phyloP scores from a whole-genome alignment of 2,888 invertebrate genomes.

The Oligia strigilis region DNA sequence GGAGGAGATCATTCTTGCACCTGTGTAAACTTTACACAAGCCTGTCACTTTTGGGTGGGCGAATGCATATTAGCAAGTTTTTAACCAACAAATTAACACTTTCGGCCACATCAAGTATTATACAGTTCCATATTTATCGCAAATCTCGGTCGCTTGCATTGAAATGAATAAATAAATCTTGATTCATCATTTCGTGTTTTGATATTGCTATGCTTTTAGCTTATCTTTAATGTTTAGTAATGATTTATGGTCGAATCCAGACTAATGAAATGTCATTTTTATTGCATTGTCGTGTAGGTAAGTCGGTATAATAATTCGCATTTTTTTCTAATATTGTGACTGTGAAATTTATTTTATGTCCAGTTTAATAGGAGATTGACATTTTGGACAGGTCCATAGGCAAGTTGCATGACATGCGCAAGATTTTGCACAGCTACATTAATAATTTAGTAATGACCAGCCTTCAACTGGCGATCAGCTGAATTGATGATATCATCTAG shows the following conservation, averaged over 20 bases:
- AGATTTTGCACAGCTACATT: slow-evolving; percentile 76
- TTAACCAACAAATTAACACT: slow-evolving; percentile 85
- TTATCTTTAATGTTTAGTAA: slow-evolving; percentile 71
- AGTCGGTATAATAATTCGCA: slow-evolving; percentile 53
- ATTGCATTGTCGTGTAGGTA: slow-evolving; percentile 70
- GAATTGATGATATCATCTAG: slow-evolving; percentile 84
- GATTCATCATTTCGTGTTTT: slow-evolving; percentile 70
- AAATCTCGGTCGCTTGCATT: slow-evolving; percentile 68
- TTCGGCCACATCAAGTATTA: slow-evolving; percentile 79
- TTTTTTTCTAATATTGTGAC: slow-evolving; percentile 61
- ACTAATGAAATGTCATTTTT: slow-evolving; percentile 72
- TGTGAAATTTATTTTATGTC: slow-evolving; percentile 60
- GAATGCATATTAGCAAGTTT: slow-evolving; percentile 85
- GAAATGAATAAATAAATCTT: slow-evolving; percentile 63
- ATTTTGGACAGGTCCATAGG: slow-evolving; percentile 63
- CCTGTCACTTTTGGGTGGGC: slow-evolving; percentile 79
- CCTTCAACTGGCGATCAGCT: slow-evolving; percentile 88
- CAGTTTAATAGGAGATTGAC: slow-evolving; percentile 62
- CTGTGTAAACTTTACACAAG: slow-evolving; percentile 81
- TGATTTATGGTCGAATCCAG: slow-evolving; percentile 71
- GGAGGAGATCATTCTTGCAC: slow-evolving; percentile 77
- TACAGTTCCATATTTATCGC: slow-evolving; percentile 75
- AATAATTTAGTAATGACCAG: slow-evolving; percentile 79
- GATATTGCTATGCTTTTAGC: slow-evolving; percentile 73
- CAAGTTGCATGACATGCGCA: slow-evolving; percentile 63